Evolutionary conservation across 1,140 invertebrate species (phyloP).

Genomic region (Eubasilissa regina): DNA sequence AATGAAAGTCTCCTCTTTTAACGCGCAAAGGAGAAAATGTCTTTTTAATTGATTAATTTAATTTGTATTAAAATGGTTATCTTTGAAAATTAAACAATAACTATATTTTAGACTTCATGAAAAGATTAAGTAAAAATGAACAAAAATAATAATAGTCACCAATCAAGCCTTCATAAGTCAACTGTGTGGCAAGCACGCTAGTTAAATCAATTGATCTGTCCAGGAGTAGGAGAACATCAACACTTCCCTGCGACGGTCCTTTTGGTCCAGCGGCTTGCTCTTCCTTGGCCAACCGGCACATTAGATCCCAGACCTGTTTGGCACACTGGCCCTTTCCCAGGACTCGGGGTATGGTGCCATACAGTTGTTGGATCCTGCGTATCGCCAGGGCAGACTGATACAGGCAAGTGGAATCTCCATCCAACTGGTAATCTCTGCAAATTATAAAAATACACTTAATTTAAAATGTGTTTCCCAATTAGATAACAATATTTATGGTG

Average conservation of each 20-base stretch:
- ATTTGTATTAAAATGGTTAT: too few species aligned
- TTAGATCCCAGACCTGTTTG: constrained; percentile 90
- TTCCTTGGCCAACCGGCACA: constrained; percentile 84
- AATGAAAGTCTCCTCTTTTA: too few species aligned
- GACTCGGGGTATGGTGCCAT: constrained; percentile 91
- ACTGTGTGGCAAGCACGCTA: constrained; percentile 92
- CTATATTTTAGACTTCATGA: too few species aligned
- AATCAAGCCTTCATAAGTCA: constrained; percentile 98
- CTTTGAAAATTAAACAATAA: too few species aligned
- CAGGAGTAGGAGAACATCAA: constrained; percentile 91
- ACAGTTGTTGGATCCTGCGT: constrained; percentile 88
- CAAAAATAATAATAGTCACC: constrained; percentile 73
- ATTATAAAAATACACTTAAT: neutral
- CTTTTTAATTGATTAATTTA: too few species aligned
- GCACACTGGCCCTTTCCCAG: constrained; percentile 93
- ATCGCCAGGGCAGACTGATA: constrained; percentile 92
- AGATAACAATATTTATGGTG: too few species aligned
- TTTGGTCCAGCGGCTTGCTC: constrained; percentile 68
- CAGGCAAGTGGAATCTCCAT: constrained; percentile 91
- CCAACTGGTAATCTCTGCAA: constrained; percentile 84
- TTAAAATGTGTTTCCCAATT: too few species aligned
- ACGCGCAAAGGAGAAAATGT: too few species aligned
- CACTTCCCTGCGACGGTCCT: constrained; percentile 71
- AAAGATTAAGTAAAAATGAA: too few species aligned
- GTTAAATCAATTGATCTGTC: constrained; percentile 94